phyloP scores from a whole-genome alignment of 2,797 vertebrate species.

The Gadopsis marmoratus region DNA sequence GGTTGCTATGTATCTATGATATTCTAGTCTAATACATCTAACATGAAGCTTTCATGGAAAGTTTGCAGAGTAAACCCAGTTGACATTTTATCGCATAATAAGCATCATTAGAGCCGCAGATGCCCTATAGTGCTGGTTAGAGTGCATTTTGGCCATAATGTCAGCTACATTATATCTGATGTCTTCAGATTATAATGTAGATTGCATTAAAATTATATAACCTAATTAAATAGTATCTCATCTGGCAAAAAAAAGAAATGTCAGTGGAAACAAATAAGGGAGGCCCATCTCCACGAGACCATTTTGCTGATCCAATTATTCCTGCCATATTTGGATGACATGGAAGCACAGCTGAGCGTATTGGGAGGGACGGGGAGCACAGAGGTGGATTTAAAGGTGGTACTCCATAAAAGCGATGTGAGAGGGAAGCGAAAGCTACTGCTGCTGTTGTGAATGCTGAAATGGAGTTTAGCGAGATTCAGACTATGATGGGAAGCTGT shows the following conservation, averaged over 20 bases:
- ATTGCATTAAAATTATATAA: slow-evolving; percentile 62
- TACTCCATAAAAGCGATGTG: slow-evolving; percentile 64
- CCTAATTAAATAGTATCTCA: slow-evolving; percentile 67
- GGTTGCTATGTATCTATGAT: not conserved
- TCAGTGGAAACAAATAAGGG: slow-evolving; percentile 58
- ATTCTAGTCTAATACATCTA: not conserved
- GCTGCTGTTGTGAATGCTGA: slow-evolving; percentile 72
- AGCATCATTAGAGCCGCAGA: slow-evolving; percentile 57
- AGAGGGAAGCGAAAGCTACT: slow-evolving; percentile 45
- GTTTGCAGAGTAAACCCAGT: slow-evolving; percentile 31
- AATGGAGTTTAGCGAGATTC: slow-evolving; percentile 52
- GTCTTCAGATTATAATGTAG: slow-evolving; percentile 60
- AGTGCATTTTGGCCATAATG: slow-evolving; percentile 63
- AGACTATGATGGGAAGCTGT: slow-evolving; percentile 57
- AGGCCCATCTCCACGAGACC: slow-evolving; percentile 50
- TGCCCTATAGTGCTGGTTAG: slow-evolving; percentile 47
- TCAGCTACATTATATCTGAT: slow-evolving; percentile 51
- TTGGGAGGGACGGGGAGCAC: slow-evolving; percentile 50
- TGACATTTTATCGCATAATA: slow-evolving; percentile 55
- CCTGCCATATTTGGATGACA: slow-evolving; percentile 71
- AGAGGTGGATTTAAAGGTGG: slow-evolving; percentile 74
- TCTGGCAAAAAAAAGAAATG: slow-evolving; percentile 34
- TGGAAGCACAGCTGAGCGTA: slow-evolving; percentile 59
- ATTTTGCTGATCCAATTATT: slow-evolving; percentile 76
- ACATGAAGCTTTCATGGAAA: slow-evolving; percentile 30